phyloP scores from a whole-genome alignment of 2,888 invertebrate genomes.

The Cephus spinipes region DNA sequence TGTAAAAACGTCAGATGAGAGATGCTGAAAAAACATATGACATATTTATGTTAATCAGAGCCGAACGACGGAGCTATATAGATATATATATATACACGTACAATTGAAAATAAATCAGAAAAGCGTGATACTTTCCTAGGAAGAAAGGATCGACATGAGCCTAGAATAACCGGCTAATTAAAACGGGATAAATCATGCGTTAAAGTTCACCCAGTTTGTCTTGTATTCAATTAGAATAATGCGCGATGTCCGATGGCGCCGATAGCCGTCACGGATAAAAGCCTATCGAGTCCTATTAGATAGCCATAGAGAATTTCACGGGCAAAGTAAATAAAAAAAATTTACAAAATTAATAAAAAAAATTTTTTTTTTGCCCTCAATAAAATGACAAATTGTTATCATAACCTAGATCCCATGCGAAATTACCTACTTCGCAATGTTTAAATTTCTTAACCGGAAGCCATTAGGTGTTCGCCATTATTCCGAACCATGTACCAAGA shows the following conservation, averaged over 20 bases:
- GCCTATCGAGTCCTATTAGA: background rate
- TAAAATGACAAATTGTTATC: background rate
- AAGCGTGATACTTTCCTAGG: background rate
- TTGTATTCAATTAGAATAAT: background rate
- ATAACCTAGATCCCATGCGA: background rate
- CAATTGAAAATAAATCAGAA: background rate
- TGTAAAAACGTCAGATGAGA: background rate
- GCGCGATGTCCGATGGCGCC: background rate
- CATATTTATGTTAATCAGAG: background rate
- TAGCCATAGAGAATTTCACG: background rate
- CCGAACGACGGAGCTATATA: background rate
- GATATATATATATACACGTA: background rate
- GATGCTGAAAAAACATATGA: background rate
- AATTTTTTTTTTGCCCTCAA: background rate
- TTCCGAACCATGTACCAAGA: background rate
- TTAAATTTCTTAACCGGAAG: background rate
- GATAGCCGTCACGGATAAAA: background rate
- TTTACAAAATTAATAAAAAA: background rate
- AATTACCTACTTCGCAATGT: background rate
- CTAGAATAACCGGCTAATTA: constrained; percentile 11
- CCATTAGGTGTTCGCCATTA: background rate
- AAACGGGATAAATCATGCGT: constrained; percentile 16
- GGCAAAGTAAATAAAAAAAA: background rate
- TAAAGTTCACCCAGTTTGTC: constrained; percentile 15
- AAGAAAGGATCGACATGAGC: constrained; percentile 6